Conservation (phyloP, 2,113 vertebrate genomes). For the Alethe diademata region DNA sequence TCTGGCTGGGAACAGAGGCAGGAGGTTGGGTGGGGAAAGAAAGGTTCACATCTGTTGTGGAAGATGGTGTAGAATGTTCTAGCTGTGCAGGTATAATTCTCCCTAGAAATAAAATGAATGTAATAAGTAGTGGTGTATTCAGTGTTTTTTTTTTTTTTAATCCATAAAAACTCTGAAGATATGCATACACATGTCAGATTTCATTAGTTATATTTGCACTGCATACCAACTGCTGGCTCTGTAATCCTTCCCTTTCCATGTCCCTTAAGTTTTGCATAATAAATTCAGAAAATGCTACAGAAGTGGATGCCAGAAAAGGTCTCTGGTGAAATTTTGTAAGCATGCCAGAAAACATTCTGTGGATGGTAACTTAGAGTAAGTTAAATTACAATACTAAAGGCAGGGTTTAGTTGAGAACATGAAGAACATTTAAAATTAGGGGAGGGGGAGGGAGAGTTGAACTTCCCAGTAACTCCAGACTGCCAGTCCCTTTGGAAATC, state of each 20-base stretch:
- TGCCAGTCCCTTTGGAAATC: slow-evolving; percentile 17
- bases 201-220: not conserved
- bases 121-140: not conserved
- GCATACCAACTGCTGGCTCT: not conserved
- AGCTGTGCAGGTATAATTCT: not conserved
- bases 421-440: slow-evolving; percentile 7
- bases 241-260: not conserved
- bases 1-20: not conserved
- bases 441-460: not conserved
- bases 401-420: slow-evolving; percentile 33
- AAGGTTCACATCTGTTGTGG: not conserved
- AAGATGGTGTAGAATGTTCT: not conserved
- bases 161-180: not conserved
- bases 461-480: slow-evolving; percentile 13
- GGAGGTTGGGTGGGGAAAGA: not conserved
- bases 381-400: slow-evolving; percentile 37
- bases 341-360: not conserved
- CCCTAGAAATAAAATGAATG: not conserved
- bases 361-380: slow-evolving; percentile 1
- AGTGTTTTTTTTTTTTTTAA: not conserved
- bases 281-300: slow-evolving; percentile 1
- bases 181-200: not conserved
- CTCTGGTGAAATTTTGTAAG: slow-evolving; percentile 4
- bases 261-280: not conserved
- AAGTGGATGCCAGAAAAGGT: slow-evolving; percentile 1